phyloP scores from a whole-genome alignment of 2,113 vertebrate species.

The Vidua macroura region DNA sequence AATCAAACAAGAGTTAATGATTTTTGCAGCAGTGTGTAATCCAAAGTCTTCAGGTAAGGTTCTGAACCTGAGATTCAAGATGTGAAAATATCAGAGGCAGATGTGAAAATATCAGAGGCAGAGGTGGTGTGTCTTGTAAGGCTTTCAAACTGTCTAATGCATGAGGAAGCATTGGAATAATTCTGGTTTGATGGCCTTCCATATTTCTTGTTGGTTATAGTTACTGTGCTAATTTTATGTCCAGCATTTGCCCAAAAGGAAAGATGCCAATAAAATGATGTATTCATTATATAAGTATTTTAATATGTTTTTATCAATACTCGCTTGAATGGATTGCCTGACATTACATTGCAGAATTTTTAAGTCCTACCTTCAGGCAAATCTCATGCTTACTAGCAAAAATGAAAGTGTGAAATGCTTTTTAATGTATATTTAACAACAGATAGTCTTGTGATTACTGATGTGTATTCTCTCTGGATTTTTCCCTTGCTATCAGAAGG shows the following conservation, averaged over 20 bases:
- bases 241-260: slow-evolving; percentile 32
- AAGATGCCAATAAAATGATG: slow-evolving; percentile 59
- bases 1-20: background rate
- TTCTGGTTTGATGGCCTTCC: background rate
- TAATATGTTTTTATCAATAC: slow-evolving; percentile 71
- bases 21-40: background rate
- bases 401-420: slow-evolving; percentile 98
- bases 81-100: background rate
- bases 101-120: background rate
- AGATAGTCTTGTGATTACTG: slow-evolving; percentile 93
- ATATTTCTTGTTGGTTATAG: slow-evolving; percentile 15
- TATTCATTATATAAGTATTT: slow-evolving; percentile 72
- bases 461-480: slow-evolving; percentile 89
- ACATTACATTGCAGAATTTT: slow-evolving; percentile 89
- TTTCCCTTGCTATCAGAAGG: slow-evolving; percentile 69
- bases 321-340: slow-evolving; percentile 71
- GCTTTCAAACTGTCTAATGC: slow-evolving; percentile 12
- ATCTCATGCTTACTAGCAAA: slow-evolving; percentile 87
- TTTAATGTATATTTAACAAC: slow-evolving; percentile 99
- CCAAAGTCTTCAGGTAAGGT: background rate
- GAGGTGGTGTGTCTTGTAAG: background rate
- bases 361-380: slow-evolving; percentile 94
- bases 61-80: background rate
- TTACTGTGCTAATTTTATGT: slow-evolving; percentile 3
- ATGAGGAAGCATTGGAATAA: slow-evolving; percentile 5